Conservation (phyloP, 2,113 vertebrate species). For the Silurus asotus region DNA sequence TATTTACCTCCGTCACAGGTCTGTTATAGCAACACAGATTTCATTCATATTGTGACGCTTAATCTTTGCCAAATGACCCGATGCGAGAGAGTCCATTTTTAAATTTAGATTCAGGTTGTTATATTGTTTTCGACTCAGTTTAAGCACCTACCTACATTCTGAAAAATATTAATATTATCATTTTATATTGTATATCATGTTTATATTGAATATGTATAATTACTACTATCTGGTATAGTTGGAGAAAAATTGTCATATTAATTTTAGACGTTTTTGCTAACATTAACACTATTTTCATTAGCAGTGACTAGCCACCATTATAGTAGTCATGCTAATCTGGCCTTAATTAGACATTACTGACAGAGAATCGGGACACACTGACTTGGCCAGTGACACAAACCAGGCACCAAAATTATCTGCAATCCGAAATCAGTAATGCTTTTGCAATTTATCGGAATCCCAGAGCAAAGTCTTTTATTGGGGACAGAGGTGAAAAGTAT, state of each 20-base stretch:
- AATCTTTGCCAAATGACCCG: not conserved
- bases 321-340: not conserved
- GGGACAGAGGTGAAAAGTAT: not conserved
- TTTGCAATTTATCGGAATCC: not conserved
- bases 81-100: not conserved
- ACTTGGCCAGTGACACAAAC: not conserved
- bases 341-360: not conserved
- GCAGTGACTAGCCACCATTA: not conserved
- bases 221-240: not conserved
- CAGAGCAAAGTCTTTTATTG: not conserved
- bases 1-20: not conserved
- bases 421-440: not conserved
- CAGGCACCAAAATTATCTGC: not conserved
- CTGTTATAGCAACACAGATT: not conserved
- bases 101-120: not conserved
- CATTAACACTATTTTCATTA: not conserved
- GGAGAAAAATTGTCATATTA: not conserved
- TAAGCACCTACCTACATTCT: not conserved
- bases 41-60: not conserved
- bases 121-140: not conserved
- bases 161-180: not conserved
- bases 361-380: not conserved
- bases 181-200: not conserved
- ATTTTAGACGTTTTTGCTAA: not conserved
- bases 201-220: not conserved